Percentiles rank a stretch among this genome's conserved stretches.
These are phyloP conservation scores for Hapalemur alaotrensis DNA, from an alignment of 2,797 vertebrate species.

Conservation along the genomic window DNA sequence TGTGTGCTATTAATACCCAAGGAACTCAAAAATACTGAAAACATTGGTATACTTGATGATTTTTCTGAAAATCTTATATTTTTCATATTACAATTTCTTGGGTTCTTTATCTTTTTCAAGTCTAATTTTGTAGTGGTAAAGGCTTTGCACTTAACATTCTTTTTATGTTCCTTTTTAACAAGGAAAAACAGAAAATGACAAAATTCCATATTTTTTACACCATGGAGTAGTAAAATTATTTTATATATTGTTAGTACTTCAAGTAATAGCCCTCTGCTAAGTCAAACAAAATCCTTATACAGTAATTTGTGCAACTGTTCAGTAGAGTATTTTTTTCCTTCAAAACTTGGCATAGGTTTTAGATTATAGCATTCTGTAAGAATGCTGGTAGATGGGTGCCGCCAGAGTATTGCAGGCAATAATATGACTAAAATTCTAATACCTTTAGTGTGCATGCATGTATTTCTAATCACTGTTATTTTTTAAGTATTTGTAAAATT, in stretches of 20 bases:
- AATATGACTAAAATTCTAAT: constrained; percentile 72
- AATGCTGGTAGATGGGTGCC: constrained; percentile 38
- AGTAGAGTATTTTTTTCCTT: constrained; percentile 41
- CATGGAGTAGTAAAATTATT: constrained; percentile 74
- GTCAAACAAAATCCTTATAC: constrained; percentile 48
- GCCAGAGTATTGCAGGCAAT: constrained; percentile 79
- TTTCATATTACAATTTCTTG: constrained; percentile 61
- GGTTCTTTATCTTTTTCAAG: constrained; percentile 63
- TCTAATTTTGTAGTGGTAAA: constrained; percentile 76
- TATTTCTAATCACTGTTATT: constrained; percentile 76
- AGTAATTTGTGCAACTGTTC: constrained; percentile 69
- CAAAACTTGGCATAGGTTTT: constrained; percentile 65
- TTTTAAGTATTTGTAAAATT: constrained; percentile 77
- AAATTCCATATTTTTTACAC: constrained; percentile 75
- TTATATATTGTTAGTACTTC: constrained; percentile 71
- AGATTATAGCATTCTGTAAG: constrained; percentile 56
- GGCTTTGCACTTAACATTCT: constrained; percentile 74
- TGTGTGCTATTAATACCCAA: constrained; percentile 7
- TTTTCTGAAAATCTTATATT: constrained; percentile 72
- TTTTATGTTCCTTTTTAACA: constrained; percentile 71
- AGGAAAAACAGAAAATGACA: constrained; percentile 70
- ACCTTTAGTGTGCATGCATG: constrained; percentile 73
- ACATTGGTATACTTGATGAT: constrained; percentile 26
- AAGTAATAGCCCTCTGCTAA: constrained; percentile 54
- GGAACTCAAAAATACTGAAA: constrained; percentile 25